Evolutionary conservation across 2,113 vertebrate genomes (phyloP).

Genomic region (Caretta caretta): DNA sequence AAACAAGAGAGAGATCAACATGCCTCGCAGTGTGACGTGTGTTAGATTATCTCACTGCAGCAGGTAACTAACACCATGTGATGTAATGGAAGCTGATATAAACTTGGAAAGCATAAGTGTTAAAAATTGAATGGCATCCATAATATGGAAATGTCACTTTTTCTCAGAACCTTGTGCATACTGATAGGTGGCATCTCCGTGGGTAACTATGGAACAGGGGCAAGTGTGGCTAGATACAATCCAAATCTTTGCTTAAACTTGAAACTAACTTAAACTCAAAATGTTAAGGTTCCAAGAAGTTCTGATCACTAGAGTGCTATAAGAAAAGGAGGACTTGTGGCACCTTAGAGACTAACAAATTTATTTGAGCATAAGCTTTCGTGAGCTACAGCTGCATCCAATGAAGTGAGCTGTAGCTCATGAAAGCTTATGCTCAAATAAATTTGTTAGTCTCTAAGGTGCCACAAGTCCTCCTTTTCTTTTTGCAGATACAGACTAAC

Average conservation of each 20-base stretch:
- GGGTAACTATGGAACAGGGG: background rate
- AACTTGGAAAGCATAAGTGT: background rate
- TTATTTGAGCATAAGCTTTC: no score
- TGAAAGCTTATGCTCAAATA: no score
- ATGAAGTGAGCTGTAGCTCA: no score
- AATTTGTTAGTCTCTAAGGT: no score
- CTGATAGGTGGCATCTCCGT: fast-evolving
- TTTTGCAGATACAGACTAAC: no score
- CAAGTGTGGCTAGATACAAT: background rate
- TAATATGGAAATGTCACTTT: background rate
- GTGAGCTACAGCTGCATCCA: no score
- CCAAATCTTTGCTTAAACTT: background rate
- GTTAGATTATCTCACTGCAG: background rate
- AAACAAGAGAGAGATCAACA: background rate
- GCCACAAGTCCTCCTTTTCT: no score
- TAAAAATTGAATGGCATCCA: background rate
- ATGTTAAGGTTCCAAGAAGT: background rate
- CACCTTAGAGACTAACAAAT: no score
- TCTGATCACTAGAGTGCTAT: background rate
- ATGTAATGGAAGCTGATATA: background rate
- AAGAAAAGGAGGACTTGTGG: no score
- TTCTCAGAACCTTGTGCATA: background rate
- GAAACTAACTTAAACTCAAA: background rate
- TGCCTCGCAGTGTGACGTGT: fast-evolving
- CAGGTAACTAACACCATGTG: background rate